Evolutionary conservation across 2,888 invertebrate species (phyloP), one percentile per base, ranked within the genome.

Genomic region (Noctua pronuba): DNA sequence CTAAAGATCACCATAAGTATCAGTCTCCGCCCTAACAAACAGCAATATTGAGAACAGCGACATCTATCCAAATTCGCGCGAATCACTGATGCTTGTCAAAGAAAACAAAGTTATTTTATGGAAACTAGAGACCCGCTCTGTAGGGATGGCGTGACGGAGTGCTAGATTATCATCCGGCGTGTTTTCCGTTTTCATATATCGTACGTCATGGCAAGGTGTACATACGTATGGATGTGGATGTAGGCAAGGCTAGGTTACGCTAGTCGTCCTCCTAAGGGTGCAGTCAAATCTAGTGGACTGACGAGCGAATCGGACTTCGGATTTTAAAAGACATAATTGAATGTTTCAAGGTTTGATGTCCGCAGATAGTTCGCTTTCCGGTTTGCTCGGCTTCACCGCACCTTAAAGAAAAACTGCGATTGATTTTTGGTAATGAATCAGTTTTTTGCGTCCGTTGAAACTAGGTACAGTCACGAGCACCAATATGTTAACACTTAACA

Each of bases 91-190:
- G 66, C 55, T 24, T 46, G 66, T 28, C 38, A 72, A 49, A 66
- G 79, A 83, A 83, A 74, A 82, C 88, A 75, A 64, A 71, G 87
- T 79, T 82, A 80, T 82, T 60, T 67, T 79, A 88, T 75, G 73
- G 69, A 81, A 81, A 80, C 87, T 83, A 73, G 80, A 44, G 13
- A 58, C 21, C 0, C n/a, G 65, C 28, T 69, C 41, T 69, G 67
- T 62, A 44, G 64, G 79, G 79, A 79, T 78, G 86, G 84, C 86
- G 84, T 75, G 79, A 49, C 77, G 8, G 55, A 73, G 18, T 73
- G 28, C n/a, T 46, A 35, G 3, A 60, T 77, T 66, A 84, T 72
- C n/a, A 71, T 66, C 7, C 2, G 31, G 21, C n/a, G 16, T 44
- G 58, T 31, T 41, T 60, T 65, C 35, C 35, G 2, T 49, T 49